Evolutionary conservation across 2,888 invertebrate species (phyloP), one percentile per base, ranked within the genome.

Genomic region (Orchesellides sinensis): DNA sequence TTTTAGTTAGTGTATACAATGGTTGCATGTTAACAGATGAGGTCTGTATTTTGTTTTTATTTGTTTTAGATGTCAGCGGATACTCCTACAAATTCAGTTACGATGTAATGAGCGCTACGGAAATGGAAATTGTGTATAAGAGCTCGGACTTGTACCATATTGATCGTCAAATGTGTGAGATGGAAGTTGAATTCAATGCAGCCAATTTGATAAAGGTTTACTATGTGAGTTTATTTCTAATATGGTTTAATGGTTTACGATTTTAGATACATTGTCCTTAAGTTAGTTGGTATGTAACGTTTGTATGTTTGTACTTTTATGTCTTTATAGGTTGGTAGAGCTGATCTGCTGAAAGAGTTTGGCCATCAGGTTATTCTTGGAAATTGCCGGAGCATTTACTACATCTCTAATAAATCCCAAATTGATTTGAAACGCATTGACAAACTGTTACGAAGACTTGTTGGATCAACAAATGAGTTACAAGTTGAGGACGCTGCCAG

Each of bases 321-420:
- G n/a, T n/a, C n/a, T n/a, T n/a, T n/a, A 23, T 59, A 87, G 87
- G 84, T 86, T 12, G 86, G 86, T n/a, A 73, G 86, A 70, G 83
- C 84, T 2, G 86, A 87, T 66, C 72, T 86, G 0, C 40, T 86
- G n/a, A 84, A 87, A 61, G 61, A 84, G 45, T 84, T 79, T 52
- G 86, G 86, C 0, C 74, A 84, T n/a, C 61, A 70, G 73, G 63
- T 88, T n/a, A 75, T 88, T 14, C 32, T 88, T 10, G 88, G 88
- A 59, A 88, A 88, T 59, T 87, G 87, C 52, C 32, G 83, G 21
- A 82, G 72, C 61, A 72, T 86, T 27, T 88, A 86, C 45, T 87
- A 85, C 56, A 80, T 88, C 65, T 84, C 87, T 1, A 87, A 87
- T 40, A 84, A 85, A 8, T 65, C 75, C 2, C 82, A 83, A 70